Evolutionary conservation across 2,113 vertebrate genomes (phyloP), one percentile per base, ranked within the genome.

Genomic region (Bostrychus sinensis): DNA sequence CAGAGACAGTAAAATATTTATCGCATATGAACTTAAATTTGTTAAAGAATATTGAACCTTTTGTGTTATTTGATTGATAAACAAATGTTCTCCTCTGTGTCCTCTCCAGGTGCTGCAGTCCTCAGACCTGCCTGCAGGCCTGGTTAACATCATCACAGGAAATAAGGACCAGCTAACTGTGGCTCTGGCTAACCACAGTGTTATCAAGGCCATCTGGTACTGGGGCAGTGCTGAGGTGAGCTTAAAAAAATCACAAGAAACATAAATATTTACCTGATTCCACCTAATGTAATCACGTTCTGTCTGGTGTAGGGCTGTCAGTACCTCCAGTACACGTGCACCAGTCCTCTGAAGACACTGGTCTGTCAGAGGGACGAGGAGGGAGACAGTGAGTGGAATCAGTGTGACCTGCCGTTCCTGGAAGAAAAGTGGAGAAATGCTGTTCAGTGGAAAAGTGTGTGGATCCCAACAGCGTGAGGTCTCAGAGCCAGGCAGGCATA

Each of bases 191-290:
- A 90, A 94, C 82, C 95, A 97, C 88, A 94, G 93, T 38, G 94
- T 94, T 16, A 68, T 96, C 66, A 94, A 94, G 76, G 92, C 94
- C 56, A 66, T 97, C 72, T 97, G 95, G 95, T 96, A 96, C 81
- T 97, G 95, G 64, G 95, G 95, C 45, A 93, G 91, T 8, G 82
- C 86, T 39, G 88, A 95, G 93, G 95, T 96, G 59, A 72, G 60
- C 10, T 38, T 10, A 13, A 1, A 16, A 45, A 25, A 22, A 16
- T 22, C 8, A 16, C 12, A 30, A 28, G 23, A 2, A 7, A 39
- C 26, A 56, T 32, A 37, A 17, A 0, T 17, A 20, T 20, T 43
- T 36, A 23, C 12, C 19, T 46, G 43, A 3, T 25, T 19, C 3
- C 42, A 20, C 7, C 17, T 20, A 46, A 46, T 46, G 4, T 23